A percentile compares a stretch with the other conserved stretches of the same genome.
These are phyloP conservation scores for Sterrhoptilus dennistouni DNA, from an alignment of 2,113 vertebrate genomes.

Conservation along the genomic window DNA sequence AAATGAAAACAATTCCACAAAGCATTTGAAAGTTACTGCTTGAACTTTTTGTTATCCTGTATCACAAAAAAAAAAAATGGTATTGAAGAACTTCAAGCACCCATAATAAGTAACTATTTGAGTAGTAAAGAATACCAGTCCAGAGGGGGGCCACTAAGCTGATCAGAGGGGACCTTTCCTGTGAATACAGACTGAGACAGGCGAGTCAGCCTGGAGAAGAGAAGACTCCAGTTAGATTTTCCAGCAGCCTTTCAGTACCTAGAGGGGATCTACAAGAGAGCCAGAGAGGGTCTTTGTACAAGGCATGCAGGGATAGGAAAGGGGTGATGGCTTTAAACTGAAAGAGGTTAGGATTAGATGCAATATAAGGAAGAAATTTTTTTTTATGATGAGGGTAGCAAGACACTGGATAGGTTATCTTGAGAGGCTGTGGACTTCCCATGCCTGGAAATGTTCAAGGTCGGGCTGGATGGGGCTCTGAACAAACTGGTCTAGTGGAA, in stretches of 20 bases:
- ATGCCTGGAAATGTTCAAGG: background rate
- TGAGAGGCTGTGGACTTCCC: background rate
- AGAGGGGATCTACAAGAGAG: background rate
- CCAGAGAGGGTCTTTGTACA: background rate
- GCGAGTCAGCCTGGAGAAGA: background rate
- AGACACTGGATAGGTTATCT: background rate
- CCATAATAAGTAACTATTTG: background rate
- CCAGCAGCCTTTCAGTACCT: background rate
- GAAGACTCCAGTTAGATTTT: background rate
- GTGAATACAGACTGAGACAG: background rate
- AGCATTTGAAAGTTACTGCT: background rate
- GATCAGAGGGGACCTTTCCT: background rate
- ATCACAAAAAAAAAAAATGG: background rate
- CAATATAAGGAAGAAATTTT: background rate
- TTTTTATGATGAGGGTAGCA: background rate
- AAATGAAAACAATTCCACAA: background rate
- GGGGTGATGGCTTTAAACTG: background rate
- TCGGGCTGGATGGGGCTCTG: background rate
- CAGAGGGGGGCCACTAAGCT: background rate
- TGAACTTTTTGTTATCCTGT: fast-evolving
- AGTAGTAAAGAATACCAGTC: background rate
- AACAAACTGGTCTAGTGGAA: background rate
- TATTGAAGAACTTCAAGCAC: background rate
- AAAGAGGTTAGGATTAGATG: background rate
- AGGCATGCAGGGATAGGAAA: background rate